Conservation (phyloP, 2,888 invertebrate species). For the Aspidiotus destructor region DNA sequence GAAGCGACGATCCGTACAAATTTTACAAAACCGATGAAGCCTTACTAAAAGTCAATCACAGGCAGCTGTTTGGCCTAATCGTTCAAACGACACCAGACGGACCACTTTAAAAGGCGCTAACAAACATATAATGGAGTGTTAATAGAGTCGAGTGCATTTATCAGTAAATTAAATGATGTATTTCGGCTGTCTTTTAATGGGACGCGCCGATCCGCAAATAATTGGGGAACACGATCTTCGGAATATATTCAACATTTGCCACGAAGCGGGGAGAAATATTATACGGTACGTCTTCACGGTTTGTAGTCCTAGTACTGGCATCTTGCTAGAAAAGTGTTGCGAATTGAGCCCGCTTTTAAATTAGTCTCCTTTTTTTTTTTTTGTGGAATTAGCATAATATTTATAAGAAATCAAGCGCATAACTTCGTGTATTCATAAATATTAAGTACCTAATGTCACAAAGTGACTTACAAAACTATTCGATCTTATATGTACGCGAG, state of each 20-base stretch:
- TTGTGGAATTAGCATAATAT: background rate
- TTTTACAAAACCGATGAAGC: conserved; percentile 26
- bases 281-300: no score
- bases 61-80: conserved; percentile 20
- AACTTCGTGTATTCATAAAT: no score
- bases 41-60: conserved; percentile 28
- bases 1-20: conserved; percentile 16
- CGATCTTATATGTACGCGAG: no score
- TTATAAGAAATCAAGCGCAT: no score
- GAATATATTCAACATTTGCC: no score
- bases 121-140: conserved; percentile 28
- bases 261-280: no score
- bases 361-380: background rate
- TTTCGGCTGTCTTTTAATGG: background rate
- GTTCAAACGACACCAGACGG: conserved; percentile 17
- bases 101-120: conserved; percentile 28
- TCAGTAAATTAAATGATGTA: conserved; percentile 23
- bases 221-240: background rate
- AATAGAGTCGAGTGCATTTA: conserved; percentile 30
- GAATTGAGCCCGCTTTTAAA: conserved; percentile 1
- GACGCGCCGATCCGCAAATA: background rate
- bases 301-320: no score
- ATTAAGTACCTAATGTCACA: no score
- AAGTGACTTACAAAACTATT: no score
- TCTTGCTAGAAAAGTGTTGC: background rate